These are phyloP conservation scores for Heliocidaris erythrogramma DNA, from an alignment of 35 echinoderm and acorn worm species.

Conservation along the genomic window DNA sequence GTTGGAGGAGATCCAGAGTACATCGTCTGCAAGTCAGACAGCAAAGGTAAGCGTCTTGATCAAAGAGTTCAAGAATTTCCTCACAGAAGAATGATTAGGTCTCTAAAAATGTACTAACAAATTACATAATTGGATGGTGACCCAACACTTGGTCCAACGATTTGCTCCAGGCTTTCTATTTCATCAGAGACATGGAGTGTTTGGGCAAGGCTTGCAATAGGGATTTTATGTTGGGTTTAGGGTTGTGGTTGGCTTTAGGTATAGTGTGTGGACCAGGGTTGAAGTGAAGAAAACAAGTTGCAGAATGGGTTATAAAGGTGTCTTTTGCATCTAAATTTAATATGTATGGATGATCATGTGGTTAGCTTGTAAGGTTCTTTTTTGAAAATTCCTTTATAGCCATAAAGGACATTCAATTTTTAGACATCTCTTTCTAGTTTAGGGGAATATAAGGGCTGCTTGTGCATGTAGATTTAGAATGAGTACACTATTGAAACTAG, in stretches of 20 bases:
- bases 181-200: too few relatives aligned
- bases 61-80: neutral
- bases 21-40: conserved; percentile 85
- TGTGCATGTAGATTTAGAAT: neutral
- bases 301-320: too few relatives aligned
- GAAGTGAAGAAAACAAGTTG: too few relatives aligned
- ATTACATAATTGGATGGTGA: neutral
- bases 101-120: neutral
- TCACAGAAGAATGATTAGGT: neutral
- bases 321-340: too few relatives aligned
- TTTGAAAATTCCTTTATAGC: neutral
- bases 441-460: neutral
- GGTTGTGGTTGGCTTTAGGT: too few relatives aligned
- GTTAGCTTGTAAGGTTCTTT: too few relatives aligned
- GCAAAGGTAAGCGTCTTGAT: conserved; percentile 61
- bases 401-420: neutral
- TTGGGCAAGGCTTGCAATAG: too few relatives aligned
- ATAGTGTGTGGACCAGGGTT: too few relatives aligned
- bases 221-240: too few relatives aligned
- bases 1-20: conserved; percentile 84
- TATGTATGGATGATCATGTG: too few relatives aligned
- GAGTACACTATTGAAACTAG: too few relatives aligned
- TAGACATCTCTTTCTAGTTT: neutral
- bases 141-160: neutral
- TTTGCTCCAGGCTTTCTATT: neutral